These are phyloP conservation scores for Gryllus longicercus DNA, from an alignment of 2,888 invertebrate genomes.

Conservation along the genomic window DNA sequence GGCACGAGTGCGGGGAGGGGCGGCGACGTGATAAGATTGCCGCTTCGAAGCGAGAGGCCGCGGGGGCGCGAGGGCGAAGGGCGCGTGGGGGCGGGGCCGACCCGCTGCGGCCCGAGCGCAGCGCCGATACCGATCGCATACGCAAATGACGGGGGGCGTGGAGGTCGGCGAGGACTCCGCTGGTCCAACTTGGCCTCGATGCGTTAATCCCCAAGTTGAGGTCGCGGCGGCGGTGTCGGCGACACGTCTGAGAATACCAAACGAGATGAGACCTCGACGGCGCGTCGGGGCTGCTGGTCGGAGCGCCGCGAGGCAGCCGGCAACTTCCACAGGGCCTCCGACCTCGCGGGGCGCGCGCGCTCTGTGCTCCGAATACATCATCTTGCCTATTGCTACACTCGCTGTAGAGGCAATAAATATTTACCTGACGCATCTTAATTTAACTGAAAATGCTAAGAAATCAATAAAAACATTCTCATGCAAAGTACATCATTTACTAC, in stretches of 20 bases:
- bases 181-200: constrained; percentile 1
- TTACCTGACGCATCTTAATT: too few species aligned
- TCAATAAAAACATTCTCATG: too few species aligned
- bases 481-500: too few species aligned
- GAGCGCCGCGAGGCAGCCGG: too few species aligned
- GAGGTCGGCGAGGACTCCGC: not conserved
- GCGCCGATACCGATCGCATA: constrained; percentile 8
- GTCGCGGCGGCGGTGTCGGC: not conserved
- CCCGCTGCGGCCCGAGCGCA: not conserved
- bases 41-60: not conserved
- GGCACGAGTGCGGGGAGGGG: not conserved
- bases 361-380: too few species aligned
- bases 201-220: constrained; percentile 17
- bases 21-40: constrained; percentile 8
- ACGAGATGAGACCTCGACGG: not conserved
- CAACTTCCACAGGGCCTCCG: too few species aligned
- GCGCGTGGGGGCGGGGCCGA: not conserved
- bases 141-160: not conserved
- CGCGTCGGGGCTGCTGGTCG: not conserved
- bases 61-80: not conserved
- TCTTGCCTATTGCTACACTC: too few species aligned
- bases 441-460: too few species aligned
- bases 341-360: too few species aligned
- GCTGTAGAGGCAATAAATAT: too few species aligned
- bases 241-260: constrained; percentile 8